Evolutionary conservation across 1,140 invertebrate genomes (phyloP).

Genomic region (Eriocheir sinensis): DNA sequence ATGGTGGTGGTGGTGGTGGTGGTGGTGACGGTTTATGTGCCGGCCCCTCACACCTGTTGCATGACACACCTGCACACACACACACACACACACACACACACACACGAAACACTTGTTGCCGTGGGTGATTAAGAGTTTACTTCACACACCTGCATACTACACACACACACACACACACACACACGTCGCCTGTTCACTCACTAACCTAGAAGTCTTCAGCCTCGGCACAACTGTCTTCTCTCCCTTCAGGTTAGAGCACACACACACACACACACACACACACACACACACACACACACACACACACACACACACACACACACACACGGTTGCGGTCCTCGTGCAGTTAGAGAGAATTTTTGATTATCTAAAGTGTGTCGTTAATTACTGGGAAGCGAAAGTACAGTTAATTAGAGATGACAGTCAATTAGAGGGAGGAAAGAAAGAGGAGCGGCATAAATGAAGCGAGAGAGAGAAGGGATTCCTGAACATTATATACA

Average conservation of each 20-base stretch:
- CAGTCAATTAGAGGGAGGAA: too few species aligned
- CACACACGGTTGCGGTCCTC: neutral
- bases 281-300: slow-evolving; percentile 14
- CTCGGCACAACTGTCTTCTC: neutral
- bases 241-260: too few species aligned
- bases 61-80: neutral
- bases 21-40: too few species aligned
- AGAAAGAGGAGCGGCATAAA: too few species aligned
- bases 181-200: neutral
- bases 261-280: too few species aligned
- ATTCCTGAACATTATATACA: too few species aligned
- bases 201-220: neutral
- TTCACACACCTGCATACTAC: neutral
- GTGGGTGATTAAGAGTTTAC: too few species aligned
- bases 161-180: neutral
- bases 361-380: neutral
- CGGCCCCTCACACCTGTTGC: neutral
- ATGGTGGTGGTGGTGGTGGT: too few species aligned
- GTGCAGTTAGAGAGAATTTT: neutral
- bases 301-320: slow-evolving; percentile 7
- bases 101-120: neutral
- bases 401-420: too few species aligned
- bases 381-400: too few species aligned
- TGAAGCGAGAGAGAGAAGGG: too few species aligned
- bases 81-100: neutral